Evolutionary conservation across 2,113 vertebrate species (phyloP), one percentile per base, ranked within the genome.

Genomic region (Amphilophus citrinellus): DNA sequence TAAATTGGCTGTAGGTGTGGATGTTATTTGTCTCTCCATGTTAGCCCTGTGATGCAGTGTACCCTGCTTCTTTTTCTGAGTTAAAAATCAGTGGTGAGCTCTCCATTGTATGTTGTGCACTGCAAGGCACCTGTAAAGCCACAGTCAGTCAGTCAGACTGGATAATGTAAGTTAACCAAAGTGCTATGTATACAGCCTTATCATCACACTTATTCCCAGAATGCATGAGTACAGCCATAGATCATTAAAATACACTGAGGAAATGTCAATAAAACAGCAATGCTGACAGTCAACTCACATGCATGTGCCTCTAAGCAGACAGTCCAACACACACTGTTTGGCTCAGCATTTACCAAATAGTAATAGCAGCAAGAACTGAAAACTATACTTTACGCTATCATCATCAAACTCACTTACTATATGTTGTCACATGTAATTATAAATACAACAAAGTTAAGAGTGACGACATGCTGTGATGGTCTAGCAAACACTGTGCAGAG

Each of bases 191-290:
- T 66, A 53, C 44, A 39, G 2, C 6, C 57, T 84, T 80, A n/a
- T 84, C 84, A 65, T 82, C 82, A 87, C 44, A 30, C 17, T 30
- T 50, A 71, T 50, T 71, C 42, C 66, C 66, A 13, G 10, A 44
- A 27, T 71, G 66, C 66, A 50, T 30, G 44, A 53, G 50, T 71
- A 53, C 60, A 50, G 78, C 42, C 56, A 71, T 73, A 61, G 61
- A 76, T 79, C 75, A 71, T 0, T 57, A 58, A 58, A 22, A 22
- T 44, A 30, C 66, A 71, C 9, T 20, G 44, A 27, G 66, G 9
- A 71, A 71, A 71, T 53, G 44, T 50, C 66, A 71, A 20, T n/a
- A 50, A 50, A 50, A 71, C 10, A 7, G 15, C 44, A 50, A 50
- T 18, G 42, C 65, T 68, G 27, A 18, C 39, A 27, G 65, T 7